Base-by-base conservation (phyloP, 2,888 invertebrate species). In the Ichneumoninae sp. region DNA sequence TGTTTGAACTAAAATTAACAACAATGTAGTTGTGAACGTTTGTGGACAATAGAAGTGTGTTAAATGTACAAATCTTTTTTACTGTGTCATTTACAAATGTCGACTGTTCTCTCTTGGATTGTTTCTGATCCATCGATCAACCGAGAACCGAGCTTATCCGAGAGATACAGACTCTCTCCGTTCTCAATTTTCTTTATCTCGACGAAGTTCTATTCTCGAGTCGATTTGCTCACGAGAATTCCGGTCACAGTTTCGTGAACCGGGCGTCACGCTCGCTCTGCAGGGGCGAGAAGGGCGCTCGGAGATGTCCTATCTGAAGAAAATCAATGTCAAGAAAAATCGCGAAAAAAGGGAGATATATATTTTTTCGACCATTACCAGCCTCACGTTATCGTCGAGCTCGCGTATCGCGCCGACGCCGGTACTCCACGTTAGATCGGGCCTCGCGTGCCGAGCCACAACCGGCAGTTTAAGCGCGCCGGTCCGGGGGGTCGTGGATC, bases 231-330 rank as follows among this genome's bases (percentile, higher is more conserved):
- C 74, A 26, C 65, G 57, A 78, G 78, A 57, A 84, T 81, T 80
- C 74, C 70, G 78, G 81, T 81, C 81, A 81, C 81, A 84, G 83
- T 84, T 84, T 81, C 74, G 78, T 78, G 70, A 47, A 57, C 69
- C 47, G 60, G 70, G 78, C 84, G 84, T 84, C 78, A 84, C 84
- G 84, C 65, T 84, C 78, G 50, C 84, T 50, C 78, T 78, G 80
- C 72, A 77, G 80, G 75, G 84, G 84, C 8, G 22, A 40, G 50
- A 78, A 78, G 76, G 50, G 44, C 69, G 50, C 75, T 70, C 33
- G 22, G 36, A 36, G 54, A 57, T 1, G 19, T 54, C 57, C 22
- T 22, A 26, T 57, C 26, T 10, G 22, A 13, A 1, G 22, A 22
- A 57, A 26, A 57, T 57, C 19, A 19, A 22, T 22, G 54, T 8